Evolutionary conservation across 2,113 vertebrate genomes (phyloP).

Genomic region (Ornithorhynchus anatinus): DNA sequence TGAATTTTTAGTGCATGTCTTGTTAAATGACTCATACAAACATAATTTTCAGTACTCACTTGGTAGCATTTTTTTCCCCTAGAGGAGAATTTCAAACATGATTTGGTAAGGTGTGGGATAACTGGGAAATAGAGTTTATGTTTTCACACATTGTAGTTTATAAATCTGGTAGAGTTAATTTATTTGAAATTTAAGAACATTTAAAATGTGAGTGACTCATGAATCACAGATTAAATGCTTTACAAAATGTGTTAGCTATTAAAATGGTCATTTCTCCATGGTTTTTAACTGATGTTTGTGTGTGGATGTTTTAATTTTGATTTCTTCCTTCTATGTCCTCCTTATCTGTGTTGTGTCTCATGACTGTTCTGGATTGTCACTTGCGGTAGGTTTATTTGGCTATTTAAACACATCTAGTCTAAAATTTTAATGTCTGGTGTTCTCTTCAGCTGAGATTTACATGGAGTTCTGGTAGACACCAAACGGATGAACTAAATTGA

Average conservation of each 20-base stretch:
- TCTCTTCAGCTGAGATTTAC: conserved; percentile 78
- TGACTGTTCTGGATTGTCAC: conserved; percentile 99
- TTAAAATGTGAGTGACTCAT: not conserved
- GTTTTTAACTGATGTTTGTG: conserved; percentile 78
- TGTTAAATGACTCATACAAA: conserved; percentile 4
- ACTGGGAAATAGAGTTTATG: no score
- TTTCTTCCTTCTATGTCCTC: conserved; percentile 99
- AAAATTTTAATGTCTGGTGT: conserved; percentile 84
- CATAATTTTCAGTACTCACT: not conserved
- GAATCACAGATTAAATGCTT: no score
- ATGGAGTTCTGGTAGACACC: conserved; percentile 79
- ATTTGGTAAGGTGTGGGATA: not conserved
- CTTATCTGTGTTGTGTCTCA: conserved; percentile 99
- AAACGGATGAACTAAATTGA: conserved; percentile 94
- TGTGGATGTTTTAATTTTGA: conserved; percentile 98
- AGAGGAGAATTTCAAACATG: not conserved
- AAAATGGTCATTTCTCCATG: conserved; percentile 87
- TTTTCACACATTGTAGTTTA: not conserved
- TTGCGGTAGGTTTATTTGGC: conserved; percentile 98
- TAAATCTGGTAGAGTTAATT: not conserved
- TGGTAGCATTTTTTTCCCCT: not conserved
- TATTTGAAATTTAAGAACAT: not conserved
- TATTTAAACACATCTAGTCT: conserved; percentile 88
- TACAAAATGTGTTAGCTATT: not conserved
- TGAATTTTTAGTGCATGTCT: not conserved